phyloP scores from a whole-genome alignment of 1,140 invertebrate genomes.

The Drosophila navojoa region DNA sequence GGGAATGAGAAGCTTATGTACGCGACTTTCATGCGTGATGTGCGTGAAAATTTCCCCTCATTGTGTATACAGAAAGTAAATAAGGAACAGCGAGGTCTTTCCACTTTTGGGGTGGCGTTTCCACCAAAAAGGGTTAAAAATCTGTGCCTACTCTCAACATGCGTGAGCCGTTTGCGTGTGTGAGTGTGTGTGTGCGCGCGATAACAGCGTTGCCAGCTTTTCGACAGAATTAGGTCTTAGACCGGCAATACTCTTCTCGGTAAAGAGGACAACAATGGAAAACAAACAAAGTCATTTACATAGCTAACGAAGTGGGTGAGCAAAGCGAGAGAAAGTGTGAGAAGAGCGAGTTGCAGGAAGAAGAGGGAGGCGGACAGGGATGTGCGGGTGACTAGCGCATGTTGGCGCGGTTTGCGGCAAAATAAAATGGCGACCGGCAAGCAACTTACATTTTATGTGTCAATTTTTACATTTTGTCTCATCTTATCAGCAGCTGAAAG shows the following conservation, averaged over 20 bases:
- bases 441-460: slow-evolving; percentile 62
- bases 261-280: slow-evolving; percentile 54
- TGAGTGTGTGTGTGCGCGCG: slow-evolving; percentile 26
- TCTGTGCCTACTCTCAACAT: slow-evolving; percentile 66
- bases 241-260: slow-evolving; percentile 24
- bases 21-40: slow-evolving; percentile 72
- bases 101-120: slow-evolving; percentile 53
- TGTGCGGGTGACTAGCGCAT: slow-evolving; percentile 45
- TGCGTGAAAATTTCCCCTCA: slow-evolving; percentile 75
- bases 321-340: slow-evolving; percentile 42
- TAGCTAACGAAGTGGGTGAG: slow-evolving; percentile 78
- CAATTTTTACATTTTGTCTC: slow-evolving; percentile 58
- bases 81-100: slow-evolving; percentile 25
- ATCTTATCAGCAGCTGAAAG: slow-evolving; percentile 41
- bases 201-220: slow-evolving; percentile 72
- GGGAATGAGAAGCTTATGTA: slow-evolving; percentile 26
- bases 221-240: slow-evolving; percentile 54
- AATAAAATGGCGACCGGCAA: slow-evolving; percentile 62
- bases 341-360: background rate
- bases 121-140: slow-evolving; percentile 76
- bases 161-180: slow-evolving; percentile 48
- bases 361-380: background rate
- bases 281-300: slow-evolving; percentile 79
- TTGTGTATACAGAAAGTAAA: slow-evolving; percentile 50
- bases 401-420: slow-evolving; percentile 60